Base-by-base conservation (phyloP, 2,797 vertebrate species). In the Acestrorhynchus altus region DNA sequence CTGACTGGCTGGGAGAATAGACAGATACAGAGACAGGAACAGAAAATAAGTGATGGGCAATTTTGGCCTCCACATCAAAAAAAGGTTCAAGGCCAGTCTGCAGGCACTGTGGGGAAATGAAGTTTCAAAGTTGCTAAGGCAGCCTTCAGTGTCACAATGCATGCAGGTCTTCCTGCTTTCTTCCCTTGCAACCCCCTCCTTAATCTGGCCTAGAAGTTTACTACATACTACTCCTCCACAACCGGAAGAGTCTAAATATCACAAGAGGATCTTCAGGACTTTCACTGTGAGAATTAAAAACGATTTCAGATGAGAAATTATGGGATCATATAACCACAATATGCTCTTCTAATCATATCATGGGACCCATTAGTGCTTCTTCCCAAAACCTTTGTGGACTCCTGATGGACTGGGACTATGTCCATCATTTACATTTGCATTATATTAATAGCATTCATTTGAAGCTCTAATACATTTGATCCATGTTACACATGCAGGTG, bases 31-130 rank as follows among this genome's bases (percentile, higher is more conserved):
- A 28, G 26, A 24, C 5, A 54, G 24, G 12, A 22, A 56, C 20
- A 24, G 22, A 2, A 20, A 10, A 20, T 10, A 10, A 24, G 52
- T 24, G 52, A 11, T 5, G 22, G 28, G 52, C 73, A 74, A n/a
- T 54, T 82, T 74, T 82, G 76, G 66, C 76, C 66, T 80, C 72
- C 74, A 42, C 76, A 82, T 68, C 70, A 77, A 59, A 22, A 35
- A 60, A 74, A 44, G 42, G 63, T 69, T 46, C 54, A 22, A 9
- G 64, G 59, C 66, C 42, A 46, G 72, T 42, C 82, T 72, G 42
- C 18, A 79, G 81, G 80, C 66, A 82, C 81, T 65, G 44, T n/a
- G 47, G 40, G 60, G 59, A 78, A 77, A 74, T 57, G 1, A 80
- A 69, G 68, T 83, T 77, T 39, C 68, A 77, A 76, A 80, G 40